Evolutionary conservation across 2,113 vertebrate species (phyloP).

Genomic region (Mormyrus lacerda): DNA sequence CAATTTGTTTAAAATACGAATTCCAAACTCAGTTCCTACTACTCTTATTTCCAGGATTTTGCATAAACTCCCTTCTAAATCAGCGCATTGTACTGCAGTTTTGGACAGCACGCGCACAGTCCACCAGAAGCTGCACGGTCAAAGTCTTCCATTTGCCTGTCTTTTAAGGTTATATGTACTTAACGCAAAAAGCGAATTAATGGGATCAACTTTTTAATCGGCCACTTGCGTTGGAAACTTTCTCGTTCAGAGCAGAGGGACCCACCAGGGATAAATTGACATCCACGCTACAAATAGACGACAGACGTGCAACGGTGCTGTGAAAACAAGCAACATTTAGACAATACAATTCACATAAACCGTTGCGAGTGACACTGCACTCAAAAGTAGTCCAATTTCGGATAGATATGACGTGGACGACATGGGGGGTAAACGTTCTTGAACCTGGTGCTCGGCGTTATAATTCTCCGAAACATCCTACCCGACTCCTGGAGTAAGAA

Average conservation of each 20-base stretch:
- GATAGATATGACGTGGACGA: not conserved
- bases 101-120: not conserved
- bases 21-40: not conserved
- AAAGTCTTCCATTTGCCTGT: not conserved
- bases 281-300: not conserved
- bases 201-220: not conserved
- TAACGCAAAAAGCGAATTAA: not conserved
- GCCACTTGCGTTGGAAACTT: not conserved
- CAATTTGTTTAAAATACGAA: not conserved
- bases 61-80: not conserved
- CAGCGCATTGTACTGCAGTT: not conserved
- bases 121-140: not conserved
- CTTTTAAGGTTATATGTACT: not conserved
- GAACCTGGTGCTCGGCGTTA: not conserved
- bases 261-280: not conserved
- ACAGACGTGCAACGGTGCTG: not conserved
- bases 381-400: not conserved
- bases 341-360: not conserved
- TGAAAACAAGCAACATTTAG: not conserved
- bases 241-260: not conserved
- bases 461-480: not conserved
- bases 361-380: not conserved
- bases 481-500: not conserved
- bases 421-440: not conserved
- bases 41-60: not conserved